These are phyloP conservation scores for Myiotriccus ornatus DNA, from an alignment of 2,797 vertebrate genomes.

Conservation along the genomic window DNA sequence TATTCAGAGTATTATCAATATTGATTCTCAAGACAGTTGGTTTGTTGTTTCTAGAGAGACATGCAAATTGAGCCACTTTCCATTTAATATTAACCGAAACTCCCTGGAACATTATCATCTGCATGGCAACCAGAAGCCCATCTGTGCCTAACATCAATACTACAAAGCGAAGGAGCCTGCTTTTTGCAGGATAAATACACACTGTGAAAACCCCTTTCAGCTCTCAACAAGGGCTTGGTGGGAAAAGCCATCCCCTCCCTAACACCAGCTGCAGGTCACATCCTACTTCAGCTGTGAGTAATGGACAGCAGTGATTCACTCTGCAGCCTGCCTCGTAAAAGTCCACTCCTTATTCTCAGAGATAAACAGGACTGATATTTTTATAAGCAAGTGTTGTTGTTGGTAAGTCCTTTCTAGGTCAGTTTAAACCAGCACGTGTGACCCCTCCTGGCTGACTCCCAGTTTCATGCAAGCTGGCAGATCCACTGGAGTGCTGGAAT, in stretches of 20 bases:
- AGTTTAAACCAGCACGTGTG: neutral
- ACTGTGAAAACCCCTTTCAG: neutral
- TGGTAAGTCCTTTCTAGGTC: constrained; percentile 2
- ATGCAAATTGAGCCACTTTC: neutral
- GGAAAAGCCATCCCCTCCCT: neutral
- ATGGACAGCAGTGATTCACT: constrained; percentile 7
- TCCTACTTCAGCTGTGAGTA: neutral
- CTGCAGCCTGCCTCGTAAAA: neutral
- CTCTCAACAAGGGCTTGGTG: neutral
- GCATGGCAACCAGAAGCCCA: constrained; percentile 2
- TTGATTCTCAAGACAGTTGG: neutral
- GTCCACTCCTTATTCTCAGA: neutral
- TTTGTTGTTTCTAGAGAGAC: neutral
- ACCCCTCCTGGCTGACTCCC: neutral
- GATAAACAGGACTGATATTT: neutral
- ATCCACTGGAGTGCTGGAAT: neutral
- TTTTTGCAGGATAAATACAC: neutral
- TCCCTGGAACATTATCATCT: neutral
- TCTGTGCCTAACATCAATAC: neutral
- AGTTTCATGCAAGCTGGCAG: neutral
- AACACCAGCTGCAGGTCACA: neutral
- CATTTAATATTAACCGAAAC: constrained; percentile 15
- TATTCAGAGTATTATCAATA: neutral
- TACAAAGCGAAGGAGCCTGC: neutral
- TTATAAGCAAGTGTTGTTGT: neutral